These are phyloP conservation scores for Alcedo atthis DNA, from an alignment of 2,797 vertebrate species.

Conservation along the genomic window DNA sequence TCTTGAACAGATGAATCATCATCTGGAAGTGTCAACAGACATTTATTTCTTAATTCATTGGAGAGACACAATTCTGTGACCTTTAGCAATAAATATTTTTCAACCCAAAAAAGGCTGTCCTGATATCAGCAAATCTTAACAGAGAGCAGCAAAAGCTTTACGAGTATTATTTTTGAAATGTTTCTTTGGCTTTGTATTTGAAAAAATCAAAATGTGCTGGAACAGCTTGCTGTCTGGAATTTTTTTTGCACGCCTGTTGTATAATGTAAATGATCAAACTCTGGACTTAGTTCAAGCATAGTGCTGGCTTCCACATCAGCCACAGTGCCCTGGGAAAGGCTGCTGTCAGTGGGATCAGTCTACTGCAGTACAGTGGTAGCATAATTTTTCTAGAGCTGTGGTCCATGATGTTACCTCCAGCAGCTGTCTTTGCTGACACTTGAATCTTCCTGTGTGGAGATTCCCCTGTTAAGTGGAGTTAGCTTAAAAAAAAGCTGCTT, in stretches of 20 bases:
- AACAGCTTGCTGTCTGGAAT: neutral
- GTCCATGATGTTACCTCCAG: neutral
- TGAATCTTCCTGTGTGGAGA: neutral
- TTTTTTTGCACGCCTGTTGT: neutral
- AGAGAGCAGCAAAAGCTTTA: neutral
- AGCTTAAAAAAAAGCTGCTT: neutral
- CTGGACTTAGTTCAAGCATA: neutral
- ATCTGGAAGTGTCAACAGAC: slow-evolving; percentile 43
- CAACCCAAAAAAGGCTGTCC: slow-evolving; percentile 14
- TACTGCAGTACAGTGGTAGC: neutral
- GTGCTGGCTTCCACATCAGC: neutral
- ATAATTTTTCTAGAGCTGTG: neutral
- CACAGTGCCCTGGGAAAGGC: neutral
- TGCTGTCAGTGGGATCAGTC: fast-evolving
- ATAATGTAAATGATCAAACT: neutral
- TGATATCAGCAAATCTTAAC: slow-evolving; percentile 20
- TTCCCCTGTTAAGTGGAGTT: neutral
- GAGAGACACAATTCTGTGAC: slow-evolving; percentile 26
- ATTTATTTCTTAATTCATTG: slow-evolving; percentile 39
- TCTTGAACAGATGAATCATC: slow-evolving; percentile 20
- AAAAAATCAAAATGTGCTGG: slow-evolving; percentile 4
- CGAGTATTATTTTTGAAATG: neutral
- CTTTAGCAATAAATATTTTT: slow-evolving; percentile 55
- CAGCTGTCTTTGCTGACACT: neutral
- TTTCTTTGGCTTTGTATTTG: slow-evolving; percentile 16